Base-by-base conservation (phyloP, 2,113 vertebrate species). In the Mustela nigripes region DNA sequence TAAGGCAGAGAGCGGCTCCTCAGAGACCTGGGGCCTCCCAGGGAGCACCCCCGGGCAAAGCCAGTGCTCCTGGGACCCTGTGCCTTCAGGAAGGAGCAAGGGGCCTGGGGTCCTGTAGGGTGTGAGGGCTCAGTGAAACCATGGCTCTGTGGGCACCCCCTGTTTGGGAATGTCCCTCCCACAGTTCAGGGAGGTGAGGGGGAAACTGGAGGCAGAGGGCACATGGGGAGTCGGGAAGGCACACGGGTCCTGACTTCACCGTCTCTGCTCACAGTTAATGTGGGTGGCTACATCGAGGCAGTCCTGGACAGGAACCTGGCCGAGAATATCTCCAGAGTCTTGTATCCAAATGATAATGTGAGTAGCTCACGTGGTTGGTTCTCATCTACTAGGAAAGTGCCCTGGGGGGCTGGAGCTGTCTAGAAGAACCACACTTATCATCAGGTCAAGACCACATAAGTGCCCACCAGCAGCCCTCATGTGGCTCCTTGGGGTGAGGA, bases 291-390 rank as follows among this genome's bases (percentile, higher is more conserved):
- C 93, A 99, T 99, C 0, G 98, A 99, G 97, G 99, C 99, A 0
- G 99, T 99, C 79, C 90, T 99, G 98, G 99, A 99, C 97, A 98
- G 99, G 98, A 99, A 99, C 98, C 97, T 99, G 98, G 99, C 99
- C 5, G 99, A 99, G 98, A 99, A 99, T 97, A 99, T 99, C 96
- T 99, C 99, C 96, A 98, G 99, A 93, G 99, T 99, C 73, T 98
- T 99, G 83, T 99, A 99, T 94, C 99, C 99, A 21, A 99, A 99
- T 9, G 99, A 99, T 96, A 99, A 99, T 0, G 99, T 99, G 97
- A 99, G 99, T 99, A 76, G 81, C 39, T 33, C 2, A 4, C 2
- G 2, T 31, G 15, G 63, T 56, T 26, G 5, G 39, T 45, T 73
- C 36, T 42, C 4, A 5, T 79, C 48, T 90, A 7, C 76, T 18